These are phyloP conservation scores for Hydrotaea cyrtoneurina DNA, from an alignment of 2,888 invertebrate genomes.

Conservation along the genomic window DNA sequence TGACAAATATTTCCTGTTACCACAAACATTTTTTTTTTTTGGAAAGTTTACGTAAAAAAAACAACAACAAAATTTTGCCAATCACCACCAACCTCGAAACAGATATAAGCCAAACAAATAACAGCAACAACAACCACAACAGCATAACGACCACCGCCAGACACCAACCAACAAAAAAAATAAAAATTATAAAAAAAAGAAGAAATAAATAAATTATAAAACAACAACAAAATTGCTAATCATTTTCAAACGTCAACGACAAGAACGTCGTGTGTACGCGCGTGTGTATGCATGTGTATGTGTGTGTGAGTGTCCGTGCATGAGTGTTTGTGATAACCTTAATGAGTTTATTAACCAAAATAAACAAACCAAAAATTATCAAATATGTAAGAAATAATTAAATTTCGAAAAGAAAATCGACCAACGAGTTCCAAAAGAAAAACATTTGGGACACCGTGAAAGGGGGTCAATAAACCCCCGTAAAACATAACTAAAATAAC, in stretches of 20 bases:
- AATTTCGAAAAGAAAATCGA: neutral
- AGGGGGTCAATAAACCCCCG: no score
- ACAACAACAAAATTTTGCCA: no score
- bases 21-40: neutral
- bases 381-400: slow-evolving; percentile 6
- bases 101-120: no score
- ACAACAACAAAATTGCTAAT: slow-evolving; percentile 23
- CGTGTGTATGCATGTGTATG: neutral
- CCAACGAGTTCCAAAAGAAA: no score
- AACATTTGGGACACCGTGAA: no score
- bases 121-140: no score
- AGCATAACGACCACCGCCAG: neutral
- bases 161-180: neutral
- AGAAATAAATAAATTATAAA: slow-evolving; percentile 4
- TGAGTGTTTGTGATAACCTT: slow-evolving; percentile 24
- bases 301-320: neutral
- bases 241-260: neutral
- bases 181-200: neutral
- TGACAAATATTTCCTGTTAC: no score
- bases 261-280: neutral
- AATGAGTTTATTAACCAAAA: slow-evolving; percentile 28
- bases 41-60: slow-evolving; percentile 8
- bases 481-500: no score
- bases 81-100: neutral
- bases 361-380: slow-evolving; percentile 9